phyloP scores from a whole-genome alignment of 2,888 invertebrate genomes.

The Tolmerus cingulatus region DNA sequence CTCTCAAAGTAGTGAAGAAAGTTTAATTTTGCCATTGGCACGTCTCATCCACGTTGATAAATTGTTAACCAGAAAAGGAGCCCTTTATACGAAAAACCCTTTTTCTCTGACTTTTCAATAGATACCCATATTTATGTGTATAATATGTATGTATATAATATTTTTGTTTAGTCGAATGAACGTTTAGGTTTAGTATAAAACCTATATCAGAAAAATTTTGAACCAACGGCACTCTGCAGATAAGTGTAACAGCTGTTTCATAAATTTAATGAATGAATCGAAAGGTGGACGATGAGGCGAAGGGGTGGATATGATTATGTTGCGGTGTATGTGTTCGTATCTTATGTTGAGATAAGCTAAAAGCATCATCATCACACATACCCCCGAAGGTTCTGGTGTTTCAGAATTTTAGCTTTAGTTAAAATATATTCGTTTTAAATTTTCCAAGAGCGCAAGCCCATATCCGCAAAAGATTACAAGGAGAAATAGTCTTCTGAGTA shows the following conservation, averaged over 20 bases:
- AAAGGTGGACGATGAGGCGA: background rate
- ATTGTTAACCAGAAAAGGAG: background rate
- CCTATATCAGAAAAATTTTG: background rate
- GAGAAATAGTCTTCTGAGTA: constrained; percentile 25
- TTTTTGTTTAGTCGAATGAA: background rate
- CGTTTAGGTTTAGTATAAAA: background rate
- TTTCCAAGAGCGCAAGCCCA: constrained; percentile 33
- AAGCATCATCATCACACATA: background rate
- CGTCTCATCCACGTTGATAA: constrained; percentile 1
- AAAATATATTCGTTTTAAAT: constrained; percentile 23
- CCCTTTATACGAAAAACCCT: background rate
- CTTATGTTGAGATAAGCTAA: background rate
- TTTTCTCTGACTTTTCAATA: background rate
- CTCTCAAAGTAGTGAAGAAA: background rate
- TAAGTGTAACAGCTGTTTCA: constrained; percentile 34
- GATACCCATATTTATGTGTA: background rate
- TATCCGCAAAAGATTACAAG: constrained; percentile 34
- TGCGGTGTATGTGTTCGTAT: background rate
- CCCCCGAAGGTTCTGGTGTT: background rate
- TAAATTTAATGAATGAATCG: constrained; percentile 36
- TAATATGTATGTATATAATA: background rate
- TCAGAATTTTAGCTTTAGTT: background rate
- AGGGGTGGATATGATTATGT: background rate
- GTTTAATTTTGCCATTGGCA: background rate
- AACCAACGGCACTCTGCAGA: constrained; percentile 5